Evolutionary conservation across 2,113 vertebrate species (phyloP).

Genomic region (Hemibagrus wyckioides): DNA sequence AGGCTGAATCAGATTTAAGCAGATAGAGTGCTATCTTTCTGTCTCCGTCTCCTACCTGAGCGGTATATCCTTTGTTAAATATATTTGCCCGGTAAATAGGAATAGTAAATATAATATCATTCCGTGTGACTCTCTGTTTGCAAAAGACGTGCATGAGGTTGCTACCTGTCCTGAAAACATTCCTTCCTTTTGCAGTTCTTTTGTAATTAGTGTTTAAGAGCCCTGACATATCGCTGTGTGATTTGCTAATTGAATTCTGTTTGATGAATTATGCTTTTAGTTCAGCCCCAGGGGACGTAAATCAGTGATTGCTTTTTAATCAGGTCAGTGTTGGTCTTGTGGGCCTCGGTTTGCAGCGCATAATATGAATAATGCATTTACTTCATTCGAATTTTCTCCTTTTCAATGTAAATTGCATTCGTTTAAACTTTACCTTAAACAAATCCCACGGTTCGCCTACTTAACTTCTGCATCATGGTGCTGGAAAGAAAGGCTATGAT

Average conservation of each 20-base stretch:
- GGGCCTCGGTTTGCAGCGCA: not conserved
- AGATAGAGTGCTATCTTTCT: not conserved
- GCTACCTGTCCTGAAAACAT: not conserved
- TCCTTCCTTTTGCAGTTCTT: not conserved
- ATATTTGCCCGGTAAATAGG: not conserved
- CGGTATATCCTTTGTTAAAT: not conserved
- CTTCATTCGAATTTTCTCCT: not conserved
- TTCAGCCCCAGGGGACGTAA: slow-evolving; percentile 14
- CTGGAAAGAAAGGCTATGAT: not conserved
- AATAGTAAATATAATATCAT: not conserved
- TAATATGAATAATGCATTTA: slow-evolving; percentile 23
- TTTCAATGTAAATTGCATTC: not conserved
- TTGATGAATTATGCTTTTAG: slow-evolving; percentile 19
- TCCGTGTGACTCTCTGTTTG: not conserved
- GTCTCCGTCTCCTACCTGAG: not conserved
- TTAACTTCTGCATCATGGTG: not conserved
- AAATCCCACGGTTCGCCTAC: not conserved
- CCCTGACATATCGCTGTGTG: not conserved
- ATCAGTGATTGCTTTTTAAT: slow-evolving; percentile 36
- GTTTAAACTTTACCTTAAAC: not conserved
- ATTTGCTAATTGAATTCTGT: slow-evolving; percentile 23
- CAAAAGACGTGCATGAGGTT: not conserved
- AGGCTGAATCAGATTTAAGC: not conserved
- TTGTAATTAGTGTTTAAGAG: not conserved
- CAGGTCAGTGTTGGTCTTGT: slow-evolving; percentile 24